Conservation (phyloP, 37 sponge, comb jelly and placozoan genomes). For the Corticium candelabrum region DNA sequence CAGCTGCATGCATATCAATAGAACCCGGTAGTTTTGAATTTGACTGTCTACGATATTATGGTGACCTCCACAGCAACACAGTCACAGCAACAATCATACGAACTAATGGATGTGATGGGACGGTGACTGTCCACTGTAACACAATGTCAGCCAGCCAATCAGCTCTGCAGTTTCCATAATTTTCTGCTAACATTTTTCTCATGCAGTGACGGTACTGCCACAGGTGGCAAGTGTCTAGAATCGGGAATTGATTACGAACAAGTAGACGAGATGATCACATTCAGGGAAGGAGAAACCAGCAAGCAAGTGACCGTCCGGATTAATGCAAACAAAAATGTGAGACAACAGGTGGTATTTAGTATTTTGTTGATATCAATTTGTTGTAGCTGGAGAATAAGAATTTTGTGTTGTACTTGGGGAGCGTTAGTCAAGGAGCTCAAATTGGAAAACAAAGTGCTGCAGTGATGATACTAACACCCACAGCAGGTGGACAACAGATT, state of each 20-base stretch:
- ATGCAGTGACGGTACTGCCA: constrained; percentile 1
- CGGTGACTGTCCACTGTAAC: not conserved
- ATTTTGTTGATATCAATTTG: not conserved
- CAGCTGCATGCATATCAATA: too few species aligned
- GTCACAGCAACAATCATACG: not conserved
- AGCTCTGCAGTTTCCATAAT: too few species aligned
- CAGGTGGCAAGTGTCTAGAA: not conserved
- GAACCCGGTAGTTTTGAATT: not conserved
- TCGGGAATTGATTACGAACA: not conserved
- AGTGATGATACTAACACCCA: not conserved
- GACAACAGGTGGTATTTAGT: not conserved
- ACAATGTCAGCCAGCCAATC: not conserved
- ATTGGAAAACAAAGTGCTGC: constrained; percentile 3
- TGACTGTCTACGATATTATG: not conserved
- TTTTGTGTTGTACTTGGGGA: not conserved
- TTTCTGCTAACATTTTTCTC: too few species aligned
- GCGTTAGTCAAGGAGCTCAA: not conserved
- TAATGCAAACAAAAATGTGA: not conserved
- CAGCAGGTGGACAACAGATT: too few species aligned
- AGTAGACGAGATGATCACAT: not conserved
- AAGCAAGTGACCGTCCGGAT: not conserved
- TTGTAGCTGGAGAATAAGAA: not conserved
- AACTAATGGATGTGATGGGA: not conserved
- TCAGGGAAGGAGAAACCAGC: not conserved
- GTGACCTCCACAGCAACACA: not conserved